These are phyloP conservation scores for Trichopoda pennipes DNA, from an alignment of 2,888 invertebrate genomes.

Conservation along the genomic window DNA sequence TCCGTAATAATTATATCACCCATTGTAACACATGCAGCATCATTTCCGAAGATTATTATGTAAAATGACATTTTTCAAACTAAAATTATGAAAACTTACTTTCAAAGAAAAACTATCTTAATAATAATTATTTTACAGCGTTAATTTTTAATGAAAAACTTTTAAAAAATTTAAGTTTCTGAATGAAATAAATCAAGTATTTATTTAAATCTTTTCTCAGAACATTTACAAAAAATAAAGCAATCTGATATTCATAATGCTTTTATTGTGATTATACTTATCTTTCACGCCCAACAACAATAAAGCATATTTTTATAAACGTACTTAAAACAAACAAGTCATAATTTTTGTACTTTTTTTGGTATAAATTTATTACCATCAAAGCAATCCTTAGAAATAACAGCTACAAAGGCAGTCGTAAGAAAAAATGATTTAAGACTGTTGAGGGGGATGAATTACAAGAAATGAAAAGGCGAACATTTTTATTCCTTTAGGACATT, in stretches of 20 bases:
- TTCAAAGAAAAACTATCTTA: too few species aligned
- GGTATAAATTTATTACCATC: slow-evolving; percentile 68
- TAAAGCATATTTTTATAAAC: slow-evolving; percentile 66
- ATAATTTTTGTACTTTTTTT: slow-evolving; percentile 60
- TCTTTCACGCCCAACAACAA: slow-evolving; percentile 66
- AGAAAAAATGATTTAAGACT: slow-evolving; percentile 62
- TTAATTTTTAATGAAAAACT: too few species aligned
- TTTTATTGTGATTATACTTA: slow-evolving; percentile 54
- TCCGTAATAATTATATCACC: too few species aligned
- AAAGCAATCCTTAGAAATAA: slow-evolving; percentile 58
- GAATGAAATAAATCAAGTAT: too few species aligned
- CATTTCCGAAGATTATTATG: too few species aligned
- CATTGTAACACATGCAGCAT: too few species aligned
- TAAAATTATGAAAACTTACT: too few species aligned
- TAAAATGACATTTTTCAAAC: too few species aligned
- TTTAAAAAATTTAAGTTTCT: too few species aligned
- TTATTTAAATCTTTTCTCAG: not conserved
- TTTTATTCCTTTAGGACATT: slow-evolving; percentile 61
- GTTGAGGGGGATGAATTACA: slow-evolving; percentile 54
- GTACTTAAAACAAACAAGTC: slow-evolving; percentile 62
- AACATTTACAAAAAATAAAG: not conserved
- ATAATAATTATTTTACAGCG: too few species aligned
- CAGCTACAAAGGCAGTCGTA: slow-evolving; percentile 46
- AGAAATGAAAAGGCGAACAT: slow-evolving; percentile 22
- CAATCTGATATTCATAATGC: slow-evolving; percentile 53